Base-by-base conservation (phyloP, 1,140 invertebrate species). In the Venturia canescens region DNA sequence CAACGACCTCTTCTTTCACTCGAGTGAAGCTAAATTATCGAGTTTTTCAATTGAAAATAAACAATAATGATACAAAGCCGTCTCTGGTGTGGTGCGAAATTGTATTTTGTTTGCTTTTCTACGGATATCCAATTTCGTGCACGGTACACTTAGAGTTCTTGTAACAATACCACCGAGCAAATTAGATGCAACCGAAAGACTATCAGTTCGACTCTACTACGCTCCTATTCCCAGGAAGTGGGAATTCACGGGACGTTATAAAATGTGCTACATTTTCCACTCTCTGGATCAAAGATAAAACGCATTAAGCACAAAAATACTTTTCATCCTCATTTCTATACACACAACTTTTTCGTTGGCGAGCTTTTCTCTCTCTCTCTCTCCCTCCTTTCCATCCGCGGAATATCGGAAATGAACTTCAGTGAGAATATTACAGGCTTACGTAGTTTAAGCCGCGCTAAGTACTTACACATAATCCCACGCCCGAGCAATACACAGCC, bases 391-490 rank as follows among this genome's bases (percentile, higher is more conserved):
- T 11, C 1, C 21, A 57, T 11, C 13, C 7, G 7, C 38, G 38
- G 38, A 21, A 21, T 57, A 57, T 57, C 53, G 18, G 53, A 57
- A n/a, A 21, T 23, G 53, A 57, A 11, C 21, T 57, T 57, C 21
- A 6, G 18, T 23, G 21, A 57, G 53, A n/a, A 57, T 57, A 57
- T 57, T 57, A 50, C 38, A 50, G 6, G 18, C 67, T 34, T 70
- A 70, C 21, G 16, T 29, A 70, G 21, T 23, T 13, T 18, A 34
- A n/a, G 9, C 67, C 21, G 18, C 29, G 21, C 29, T 15, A 31
- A 15, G 31, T 13, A 50, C 23, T 72, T 50, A 38, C 70, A 72
- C 38, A 72, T 72, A 72, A 72, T 72, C 70, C 44, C 70, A 50
- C 18, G 9, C 70, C 53, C 53, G 53, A 7, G 13, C 53, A 4